Evolutionary conservation across 2,113 vertebrate species (phyloP).

Genomic region (Felis chaus): DNA sequence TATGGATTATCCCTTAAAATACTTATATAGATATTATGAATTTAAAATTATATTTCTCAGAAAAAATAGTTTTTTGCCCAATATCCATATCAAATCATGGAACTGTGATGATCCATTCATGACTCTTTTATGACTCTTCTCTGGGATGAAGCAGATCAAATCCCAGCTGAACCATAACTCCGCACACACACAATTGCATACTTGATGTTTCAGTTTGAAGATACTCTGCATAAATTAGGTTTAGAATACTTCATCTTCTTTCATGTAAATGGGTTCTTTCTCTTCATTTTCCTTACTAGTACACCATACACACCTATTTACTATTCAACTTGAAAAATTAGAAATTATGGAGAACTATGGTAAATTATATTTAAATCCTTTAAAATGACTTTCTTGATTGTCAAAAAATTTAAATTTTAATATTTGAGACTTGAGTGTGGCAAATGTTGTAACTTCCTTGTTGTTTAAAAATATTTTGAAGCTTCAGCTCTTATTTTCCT

Average conservation of each 20-base stretch:
- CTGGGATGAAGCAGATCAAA: background rate
- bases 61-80: background rate
- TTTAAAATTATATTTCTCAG: background rate
- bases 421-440: background rate
- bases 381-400: background rate
- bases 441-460: background rate
- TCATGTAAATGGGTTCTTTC: background rate
- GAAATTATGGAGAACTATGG: background rate
- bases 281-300: background rate
- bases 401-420: background rate
- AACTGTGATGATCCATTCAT: background rate
- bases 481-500: slow-evolving; percentile 33
- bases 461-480: background rate
- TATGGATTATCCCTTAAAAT: background rate
- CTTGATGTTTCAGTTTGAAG: background rate
- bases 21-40: background rate
- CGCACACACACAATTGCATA: background rate
- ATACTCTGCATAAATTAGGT: background rate
- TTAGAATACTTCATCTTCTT: background rate
- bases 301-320: background rate
- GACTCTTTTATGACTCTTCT: background rate
- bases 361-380: background rate
- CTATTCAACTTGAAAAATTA: background rate
- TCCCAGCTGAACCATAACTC: background rate
- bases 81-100: background rate